A percentile compares a stretch with the other conserved stretches of the same genome.
Conservation (phyloP, 1,140 invertebrate genomes). For the Theocolax elegans region DNA sequence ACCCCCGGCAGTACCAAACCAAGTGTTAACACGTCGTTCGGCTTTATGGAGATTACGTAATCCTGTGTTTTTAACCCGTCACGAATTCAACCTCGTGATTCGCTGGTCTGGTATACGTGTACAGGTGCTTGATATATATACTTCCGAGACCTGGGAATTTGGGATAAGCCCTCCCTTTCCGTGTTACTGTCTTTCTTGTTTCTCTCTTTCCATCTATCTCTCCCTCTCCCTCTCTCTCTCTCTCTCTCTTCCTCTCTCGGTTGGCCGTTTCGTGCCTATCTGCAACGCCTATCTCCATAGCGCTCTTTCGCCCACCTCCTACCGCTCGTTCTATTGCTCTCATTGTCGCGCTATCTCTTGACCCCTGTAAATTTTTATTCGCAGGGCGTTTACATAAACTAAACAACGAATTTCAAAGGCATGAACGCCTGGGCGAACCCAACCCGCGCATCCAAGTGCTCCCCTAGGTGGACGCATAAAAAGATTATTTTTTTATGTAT, state of each 20-base stretch:
- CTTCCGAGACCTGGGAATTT: slow-evolving; percentile 6
- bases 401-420: slow-evolving; percentile 26
- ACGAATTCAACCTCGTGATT: slow-evolving; percentile 40
- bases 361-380: slow-evolving; percentile 35
- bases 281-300: neutral
- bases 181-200: slow-evolving; percentile 22
- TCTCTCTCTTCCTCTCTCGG: neutral
- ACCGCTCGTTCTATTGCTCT: slow-evolving; percentile 7
- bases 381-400: slow-evolving; percentile 26
- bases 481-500: slow-evolving; percentile 27
- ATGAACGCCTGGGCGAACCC: neutral
- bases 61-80: slow-evolving; percentile 42
- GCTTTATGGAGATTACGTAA: slow-evolving; percentile 47
- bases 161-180: slow-evolving; percentile 37
- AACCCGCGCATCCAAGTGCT: neutral
- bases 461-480: slow-evolving; percentile 11
- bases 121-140: neutral
- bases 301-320: neutral
- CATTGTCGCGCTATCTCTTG: slow-evolving; percentile 1
- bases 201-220: neutral
- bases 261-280: neutral
- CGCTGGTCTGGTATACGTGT: neutral
- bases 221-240: neutral
- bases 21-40: slow-evolving; percentile 44
- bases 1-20: too few species aligned